Percentiles rank a stretch among this genome's conserved stretches.
Evolutionary conservation across 2,888 invertebrate genomes (phyloP).

Genomic region (Ypsolopha scabrella): DNA sequence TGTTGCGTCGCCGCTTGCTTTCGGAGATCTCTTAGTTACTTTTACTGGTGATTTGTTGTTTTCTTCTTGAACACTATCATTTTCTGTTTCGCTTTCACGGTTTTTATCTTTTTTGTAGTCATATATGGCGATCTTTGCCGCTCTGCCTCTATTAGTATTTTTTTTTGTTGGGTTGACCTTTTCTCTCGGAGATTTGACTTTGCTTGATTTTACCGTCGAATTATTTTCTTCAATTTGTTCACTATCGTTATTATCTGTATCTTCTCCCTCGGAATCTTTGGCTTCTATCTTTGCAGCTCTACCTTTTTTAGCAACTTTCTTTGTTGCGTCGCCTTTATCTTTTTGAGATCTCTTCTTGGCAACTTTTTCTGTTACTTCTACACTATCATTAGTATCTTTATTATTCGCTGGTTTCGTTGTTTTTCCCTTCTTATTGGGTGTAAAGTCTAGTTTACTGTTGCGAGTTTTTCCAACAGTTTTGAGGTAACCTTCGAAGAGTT

Average conservation of each 20-base stretch:
- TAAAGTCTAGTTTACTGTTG: conserved; percentile 72
- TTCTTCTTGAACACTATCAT: conserved; percentile 8
- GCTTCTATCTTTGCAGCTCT: background rate
- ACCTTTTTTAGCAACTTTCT: conserved; percentile 9
- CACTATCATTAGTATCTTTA: conserved; percentile 11
- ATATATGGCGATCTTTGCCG: too few species aligned
- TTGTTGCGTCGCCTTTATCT: conserved; percentile 14
- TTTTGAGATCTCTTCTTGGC: conserved; percentile 2
- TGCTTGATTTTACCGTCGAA: too few species aligned
- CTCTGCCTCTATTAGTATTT: too few species aligned
- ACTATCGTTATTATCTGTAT: too few species aligned
- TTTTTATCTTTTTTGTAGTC: too few species aligned
- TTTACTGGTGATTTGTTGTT: background rate
- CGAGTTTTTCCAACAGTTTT: conserved; percentile 70
- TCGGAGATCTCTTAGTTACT: background rate
- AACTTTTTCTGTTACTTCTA: conserved; percentile 7
- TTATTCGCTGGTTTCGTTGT: background rate
- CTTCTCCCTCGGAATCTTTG: conserved; percentile 7
- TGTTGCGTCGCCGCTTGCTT: conserved; percentile 13
- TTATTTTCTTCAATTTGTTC: too few species aligned
- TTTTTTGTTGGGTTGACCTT: too few species aligned
- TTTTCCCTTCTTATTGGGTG: conserved; percentile 27
- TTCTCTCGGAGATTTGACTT: too few species aligned
- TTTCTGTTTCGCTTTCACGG: background rate
- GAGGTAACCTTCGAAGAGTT: conserved; percentile 74